These are phyloP conservation scores for Cryptus armator DNA, from an alignment of 2,888 invertebrate species.

Conservation along the genomic window DNA sequence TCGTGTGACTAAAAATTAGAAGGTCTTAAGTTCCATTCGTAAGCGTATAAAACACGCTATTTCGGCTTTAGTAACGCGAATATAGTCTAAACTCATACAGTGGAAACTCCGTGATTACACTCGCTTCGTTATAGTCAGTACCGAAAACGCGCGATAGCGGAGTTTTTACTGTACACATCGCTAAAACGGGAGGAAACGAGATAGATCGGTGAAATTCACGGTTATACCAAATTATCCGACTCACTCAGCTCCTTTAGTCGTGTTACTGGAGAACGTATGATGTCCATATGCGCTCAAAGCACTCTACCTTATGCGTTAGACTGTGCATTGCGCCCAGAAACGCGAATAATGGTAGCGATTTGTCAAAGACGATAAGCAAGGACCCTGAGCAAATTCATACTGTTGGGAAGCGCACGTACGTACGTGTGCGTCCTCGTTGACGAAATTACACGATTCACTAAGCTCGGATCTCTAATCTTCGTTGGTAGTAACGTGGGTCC, in stretches of 20 bases:
- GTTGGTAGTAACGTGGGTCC: constrained; percentile 21
- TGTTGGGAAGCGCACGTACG: constrained; percentile 1
- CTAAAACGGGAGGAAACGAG: background rate
- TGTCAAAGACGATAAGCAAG: constrained; percentile 79
- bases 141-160: too few species aligned
- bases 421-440: background rate
- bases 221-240: background rate
- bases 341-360: constrained; percentile 82
- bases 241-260: background rate
- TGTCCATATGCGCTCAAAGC: background rate
- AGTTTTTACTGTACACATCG: too few species aligned
- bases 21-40: too few species aligned
- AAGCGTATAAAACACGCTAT: too few species aligned
- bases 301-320: background rate
- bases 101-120: too few species aligned
- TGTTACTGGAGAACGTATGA: constrained; percentile 32
- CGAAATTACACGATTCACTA: constrained; percentile 38
- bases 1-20: background rate
- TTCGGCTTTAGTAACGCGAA: too few species aligned
- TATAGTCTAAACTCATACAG: too few species aligned
- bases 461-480: constrained; percentile 10
- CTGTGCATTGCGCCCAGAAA: constrained; percentile 14
- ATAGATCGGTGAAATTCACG: background rate
- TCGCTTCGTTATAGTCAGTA: too few species aligned
- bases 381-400: constrained; percentile 45